Evolutionary conservation across 2,113 vertebrate genomes (phyloP), one percentile per base, ranked within the genome.

Genomic region (Ornithorhynchus anatinus): DNA sequence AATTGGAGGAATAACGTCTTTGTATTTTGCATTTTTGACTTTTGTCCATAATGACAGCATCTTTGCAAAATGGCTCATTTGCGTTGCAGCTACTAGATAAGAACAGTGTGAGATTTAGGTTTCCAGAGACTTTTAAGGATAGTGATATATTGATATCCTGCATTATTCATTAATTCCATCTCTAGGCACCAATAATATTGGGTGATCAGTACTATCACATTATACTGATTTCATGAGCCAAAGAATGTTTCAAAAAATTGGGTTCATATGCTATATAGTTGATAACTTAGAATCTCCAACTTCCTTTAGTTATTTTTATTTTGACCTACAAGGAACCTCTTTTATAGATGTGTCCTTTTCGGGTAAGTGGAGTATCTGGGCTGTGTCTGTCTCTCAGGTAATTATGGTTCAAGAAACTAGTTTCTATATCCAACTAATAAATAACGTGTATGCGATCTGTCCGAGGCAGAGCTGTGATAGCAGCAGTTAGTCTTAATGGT

Each of bases 131-230:
- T 84, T 94, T 94, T 94, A 92, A 90, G 81, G 91, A 80, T 89
- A 91, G 91, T 94, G 94, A 94, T 92, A 94, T 94, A 93, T 94
- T 93, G 88, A 95, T 92, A 91, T 75, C 61, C 82, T 88, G 77
- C 81, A 83, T 89, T 92, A 92, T 92, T 93, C 89, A 86, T 92
- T 73, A 87, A 89, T 84, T 86, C 52, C 27, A 53, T 77, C 63
- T 87, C 57, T 69, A 58, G 50, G 39, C 22, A 71, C 19, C 33
- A 74, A 53, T 65, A 80, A 37, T 16, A 63, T 54, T 62, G 10
- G 59, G 19, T 76, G 54, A 56, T 53, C 82, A 40, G 54, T 66
- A 71, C 27, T 77, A 53, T 19, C 58, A 60, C 17, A 77, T 84
- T 77, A 45, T 72, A 50, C 40, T 77, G 22, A 25, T 51, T 66